Base-by-base conservation (phyloP, 2,797 vertebrate species). In the Thunnus albacares region DNA sequence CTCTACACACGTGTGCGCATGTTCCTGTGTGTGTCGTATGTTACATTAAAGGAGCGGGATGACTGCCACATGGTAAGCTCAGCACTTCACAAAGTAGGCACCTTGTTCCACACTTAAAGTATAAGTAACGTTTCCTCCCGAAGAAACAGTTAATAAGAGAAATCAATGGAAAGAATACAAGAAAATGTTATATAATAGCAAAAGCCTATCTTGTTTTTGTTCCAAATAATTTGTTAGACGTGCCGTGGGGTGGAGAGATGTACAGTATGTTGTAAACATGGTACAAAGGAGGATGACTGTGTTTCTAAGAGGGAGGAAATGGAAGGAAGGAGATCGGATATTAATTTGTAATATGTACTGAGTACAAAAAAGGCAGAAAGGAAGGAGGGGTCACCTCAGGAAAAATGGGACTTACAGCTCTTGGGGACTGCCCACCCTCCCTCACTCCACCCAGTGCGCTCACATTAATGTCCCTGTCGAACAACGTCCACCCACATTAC, bases 401-500 rank as follows among this genome's bases (percentile, higher is more conserved):
- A 89, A 83, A 85, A 86, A 87, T 70, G 71, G 79, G 85, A 92
- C 80, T 81, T 62, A 26, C 18, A 81, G 75, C 81, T 82, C 88
- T 65, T 60, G 58, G 80, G 83, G 75, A 75, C 71, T 66, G 52
- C 28, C 63, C 67, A 59, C 63, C 14, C 56, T 35, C 58, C 63
- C 53, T 47, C 26, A 41, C 10, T 55, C 58, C 69, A 30, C 87
- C 84, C 35, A 62, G 77, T 38, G 77, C 5, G 83, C 76, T 89
- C 75, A 77, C 85, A 91, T 94, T 87, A 91, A 86, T 77, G 80
- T 89, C 77, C 65, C 83, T 90, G 93, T 87, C 83, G 43, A 90
- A 86, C 76, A 87, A 88, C 71, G 74, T 83, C 91, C 90, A 92
- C 85, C 87, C 91, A 92, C 79, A 82, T 92, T 82, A 89, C 86